phyloP scores from a whole-genome alignment of 2,888 invertebrate genomes.

The Sesia apiformis region DNA sequence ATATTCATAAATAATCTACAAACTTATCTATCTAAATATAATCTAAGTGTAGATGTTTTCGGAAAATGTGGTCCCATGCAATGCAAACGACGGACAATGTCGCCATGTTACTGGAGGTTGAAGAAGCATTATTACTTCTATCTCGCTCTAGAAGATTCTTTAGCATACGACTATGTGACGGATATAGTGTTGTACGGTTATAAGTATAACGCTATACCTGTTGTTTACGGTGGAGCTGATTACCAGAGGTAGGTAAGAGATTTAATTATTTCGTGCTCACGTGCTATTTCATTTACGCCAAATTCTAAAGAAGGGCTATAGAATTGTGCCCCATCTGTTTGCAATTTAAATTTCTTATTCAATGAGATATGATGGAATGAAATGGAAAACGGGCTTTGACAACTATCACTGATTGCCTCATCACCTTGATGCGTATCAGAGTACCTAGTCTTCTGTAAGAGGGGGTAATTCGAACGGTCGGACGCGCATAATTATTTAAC shows the following conservation, averaged over 20 bases:
- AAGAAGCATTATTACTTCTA: constrained; percentile 80
- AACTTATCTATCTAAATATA: constrained; percentile 45
- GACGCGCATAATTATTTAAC: too few relatives aligned
- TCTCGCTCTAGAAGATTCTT: constrained; percentile 81
- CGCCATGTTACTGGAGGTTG: constrained; percentile 44
- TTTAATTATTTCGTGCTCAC: too few relatives aligned
- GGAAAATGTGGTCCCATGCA: constrained; percentile 62
- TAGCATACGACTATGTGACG: constrained; percentile 66
- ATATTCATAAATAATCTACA: constrained; percentile 40
- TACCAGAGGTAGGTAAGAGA: constrained; percentile 55
- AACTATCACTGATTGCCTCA: too few relatives aligned
- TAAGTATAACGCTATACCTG: constrained; percentile 76
- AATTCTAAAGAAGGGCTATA: too few relatives aligned
- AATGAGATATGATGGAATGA: too few relatives aligned
- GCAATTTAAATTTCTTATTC: too few relatives aligned
- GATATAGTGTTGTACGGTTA: constrained; percentile 67
- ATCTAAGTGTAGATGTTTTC: constrained; percentile 63
- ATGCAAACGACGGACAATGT: constrained; percentile 35
- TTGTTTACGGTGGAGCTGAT: constrained; percentile 78
- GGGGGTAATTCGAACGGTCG: too few relatives aligned
- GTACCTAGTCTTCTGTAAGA: too few relatives aligned
- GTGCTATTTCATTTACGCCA: too few relatives aligned
- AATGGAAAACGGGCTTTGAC: too few relatives aligned
- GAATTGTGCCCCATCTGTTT: too few relatives aligned
- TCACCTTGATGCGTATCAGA: too few relatives aligned